Evolutionary conservation across 2,113 vertebrate genomes (phyloP).

Genomic region (Sander vitreus): DNA sequence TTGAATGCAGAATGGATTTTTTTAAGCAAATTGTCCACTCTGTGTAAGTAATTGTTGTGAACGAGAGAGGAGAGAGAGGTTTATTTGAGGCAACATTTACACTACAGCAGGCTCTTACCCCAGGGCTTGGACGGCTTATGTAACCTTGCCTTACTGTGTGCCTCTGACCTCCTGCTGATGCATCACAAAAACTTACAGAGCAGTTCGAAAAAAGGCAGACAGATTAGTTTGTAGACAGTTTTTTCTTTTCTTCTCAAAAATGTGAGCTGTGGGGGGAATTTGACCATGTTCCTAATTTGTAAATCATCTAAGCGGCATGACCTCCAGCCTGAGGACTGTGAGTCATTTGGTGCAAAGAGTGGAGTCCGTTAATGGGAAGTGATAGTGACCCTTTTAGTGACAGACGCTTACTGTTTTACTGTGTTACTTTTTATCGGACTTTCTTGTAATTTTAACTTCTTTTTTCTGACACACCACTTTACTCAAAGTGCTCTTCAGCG

Average conservation of each 20-base stretch:
- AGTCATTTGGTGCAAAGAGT: slow-evolving; percentile 12
- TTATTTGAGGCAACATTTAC: slow-evolving; percentile 45
- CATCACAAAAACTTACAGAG: slow-evolving; percentile 35
- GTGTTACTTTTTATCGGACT: not conserved
- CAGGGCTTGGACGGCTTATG: slow-evolving; percentile 36
- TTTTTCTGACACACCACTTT: slow-evolving; percentile 4
- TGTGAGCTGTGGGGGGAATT: slow-evolving; percentile 10
- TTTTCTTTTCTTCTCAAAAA: slow-evolving; percentile 19
- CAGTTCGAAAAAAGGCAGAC: slow-evolving; percentile 35
- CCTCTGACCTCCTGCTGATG: slow-evolving; percentile 45
- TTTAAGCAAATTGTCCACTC: not conserved
- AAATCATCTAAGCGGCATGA: slow-evolving; percentile 38
- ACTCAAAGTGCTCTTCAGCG: not conserved
- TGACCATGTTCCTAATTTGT: slow-evolving; percentile 42
- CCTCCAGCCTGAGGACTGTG: slow-evolving; percentile 31
- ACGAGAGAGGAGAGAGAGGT: not conserved
- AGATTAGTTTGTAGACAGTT: slow-evolving; percentile 35
- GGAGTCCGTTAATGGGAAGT: not conserved
- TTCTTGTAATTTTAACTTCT: slow-evolving; percentile 1
- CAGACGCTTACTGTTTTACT: not conserved
- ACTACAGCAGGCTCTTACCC: slow-evolving; percentile 30
- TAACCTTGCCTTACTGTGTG: slow-evolving; percentile 43
- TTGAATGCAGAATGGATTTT: not conserved
- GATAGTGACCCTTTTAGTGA: slow-evolving; percentile 22
- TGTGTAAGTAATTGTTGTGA: slow-evolving; percentile 10